Evolutionary conservation across 1,140 invertebrate genomes (phyloP).

Genomic region (Drosophila melanogaster): Release_6_plus_ISO1_MT NT_033779.5:9985501-9986000

Average conservation of each 20-base stretch:
- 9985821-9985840: slow-evolving; percentile 44
- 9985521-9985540: too few relatives aligned
- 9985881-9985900: slow-evolving; percentile 63
- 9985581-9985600: too few relatives aligned
- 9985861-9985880: slow-evolving; percentile 18
- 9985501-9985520: too few relatives aligned
- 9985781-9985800: slow-evolving; percentile 27
- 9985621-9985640: too few relatives aligned
- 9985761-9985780: background rate
- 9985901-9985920: slow-evolving; percentile 41
- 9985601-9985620: too few relatives aligned
- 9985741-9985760: too few relatives aligned
- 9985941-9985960: slow-evolving; percentile 26
- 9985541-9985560: too few relatives aligned
- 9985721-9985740: too few relatives aligned
- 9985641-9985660: background rate
- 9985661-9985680: too few relatives aligned
- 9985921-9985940: slow-evolving; percentile 26
- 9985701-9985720: too few relatives aligned
- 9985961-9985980: slow-evolving; percentile 20
- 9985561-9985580: too few relatives aligned
- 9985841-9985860: slow-evolving; percentile 37
- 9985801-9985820: slow-evolving; percentile 27
- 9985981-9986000: background rate
- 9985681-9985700: too few relatives aligned